phyloP scores from a whole-genome alignment of 2,888 invertebrate genomes.

The Mesochorus sp. region DNA sequence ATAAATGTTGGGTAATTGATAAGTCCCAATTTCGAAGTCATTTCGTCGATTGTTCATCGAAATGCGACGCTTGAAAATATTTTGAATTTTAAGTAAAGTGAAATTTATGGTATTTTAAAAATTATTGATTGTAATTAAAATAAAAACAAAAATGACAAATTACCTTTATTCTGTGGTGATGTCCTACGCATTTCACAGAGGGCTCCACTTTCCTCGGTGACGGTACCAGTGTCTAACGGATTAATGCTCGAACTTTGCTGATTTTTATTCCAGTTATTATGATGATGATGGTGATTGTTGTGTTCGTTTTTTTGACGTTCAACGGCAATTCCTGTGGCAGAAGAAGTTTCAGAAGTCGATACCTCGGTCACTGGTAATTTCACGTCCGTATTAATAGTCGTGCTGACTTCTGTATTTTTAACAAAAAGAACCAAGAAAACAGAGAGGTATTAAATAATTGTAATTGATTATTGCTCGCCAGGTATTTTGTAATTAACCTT shows the following conservation, averaged over 20 bases:
- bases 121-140: no score
- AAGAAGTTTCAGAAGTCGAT: no score
- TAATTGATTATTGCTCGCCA: no score
- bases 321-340: no score
- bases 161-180: slow-evolving; percentile 85
- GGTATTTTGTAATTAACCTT: no score
- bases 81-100: not conserved
- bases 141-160: slow-evolving; percentile 41
- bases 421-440: no score
- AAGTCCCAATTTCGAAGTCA: no score
- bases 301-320: slow-evolving; percentile 60
- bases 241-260: slow-evolving; percentile 70
- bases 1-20: no score
- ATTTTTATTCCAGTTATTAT: slow-evolving; percentile 64
- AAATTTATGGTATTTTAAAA: not conserved
- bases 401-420: no score
- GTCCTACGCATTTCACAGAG: slow-evolving; percentile 84
- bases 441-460: no score
- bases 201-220: slow-evolving; percentile 76
- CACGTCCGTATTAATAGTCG: slow-evolving; percentile 60
- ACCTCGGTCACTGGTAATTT: slow-evolving; percentile 65
- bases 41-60: no score
- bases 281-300: slow-evolving; percentile 62
- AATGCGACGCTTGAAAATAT: no score
- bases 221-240: slow-evolving; percentile 68